Conservation (phyloP, 2,797 vertebrate species). For the Emydoidea blandingii region DNA sequence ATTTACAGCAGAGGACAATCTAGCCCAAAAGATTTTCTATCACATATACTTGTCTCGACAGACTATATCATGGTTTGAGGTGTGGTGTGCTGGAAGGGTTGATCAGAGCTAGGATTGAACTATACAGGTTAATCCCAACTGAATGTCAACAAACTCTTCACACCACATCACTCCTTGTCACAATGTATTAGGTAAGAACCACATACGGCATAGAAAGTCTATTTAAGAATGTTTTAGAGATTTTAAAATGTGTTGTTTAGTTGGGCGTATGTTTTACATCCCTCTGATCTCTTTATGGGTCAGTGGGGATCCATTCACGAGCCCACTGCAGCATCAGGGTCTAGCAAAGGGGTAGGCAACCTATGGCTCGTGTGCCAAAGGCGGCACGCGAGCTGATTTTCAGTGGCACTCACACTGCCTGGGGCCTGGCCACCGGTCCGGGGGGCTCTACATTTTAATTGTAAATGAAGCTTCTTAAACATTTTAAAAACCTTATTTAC, state of each 20-base stretch:
- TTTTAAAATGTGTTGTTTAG: neutral
- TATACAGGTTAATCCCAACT: neutral
- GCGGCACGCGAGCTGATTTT: too few species aligned
- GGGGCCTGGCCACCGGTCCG: too few species aligned
- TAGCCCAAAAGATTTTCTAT: neutral
- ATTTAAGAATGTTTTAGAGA: neutral
- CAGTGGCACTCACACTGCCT: too few species aligned
- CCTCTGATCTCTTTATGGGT: neutral
- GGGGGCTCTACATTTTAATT: too few species aligned
- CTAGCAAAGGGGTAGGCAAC: too few species aligned
- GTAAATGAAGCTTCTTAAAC: too few species aligned
- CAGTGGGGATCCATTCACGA: neutral
- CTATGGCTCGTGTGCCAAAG: too few species aligned
- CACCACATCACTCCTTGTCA: rapidly evolving
- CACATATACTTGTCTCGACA: too few species aligned
- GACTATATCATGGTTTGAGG: rapidly evolving
- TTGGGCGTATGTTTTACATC: neutral
- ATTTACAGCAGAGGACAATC: rapidly evolving
- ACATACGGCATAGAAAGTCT: rapidly evolving
- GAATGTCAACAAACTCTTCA: rapidly evolving
- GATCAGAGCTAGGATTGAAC: neutral
- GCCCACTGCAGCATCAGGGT: neutral
- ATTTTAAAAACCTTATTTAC: too few species aligned
- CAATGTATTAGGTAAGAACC: rapidly evolving
- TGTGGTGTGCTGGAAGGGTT: rapidly evolving